Evolutionary conservation across 2,888 invertebrate genomes (phyloP), one percentile per base, ranked within the genome.

Genomic region (Hybos culiciformis): DNA sequence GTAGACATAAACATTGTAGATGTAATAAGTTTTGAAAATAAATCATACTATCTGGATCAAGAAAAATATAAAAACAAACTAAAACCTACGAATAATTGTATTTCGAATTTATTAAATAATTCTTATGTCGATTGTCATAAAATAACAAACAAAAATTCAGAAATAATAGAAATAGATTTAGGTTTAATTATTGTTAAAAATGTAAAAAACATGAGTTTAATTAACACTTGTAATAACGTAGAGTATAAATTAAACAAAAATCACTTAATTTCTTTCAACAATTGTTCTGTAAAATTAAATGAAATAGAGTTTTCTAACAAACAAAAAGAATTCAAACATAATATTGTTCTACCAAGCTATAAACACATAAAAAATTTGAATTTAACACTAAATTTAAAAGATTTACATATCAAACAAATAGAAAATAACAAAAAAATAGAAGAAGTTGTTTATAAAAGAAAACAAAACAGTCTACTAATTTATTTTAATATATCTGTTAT

Each of bases 211-310:
- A 17, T 29, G 8, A 26, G 15, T 9, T n/a, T 45, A 12, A 42
- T 21, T 19, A 42, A 45, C 42, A 23, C 34, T 33, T 45, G 42
- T 41, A 36, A 42, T 18, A 39, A 39, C 8, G 24, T 33, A 39
- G 38, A 45, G 23, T 19, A 42, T 11, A 18, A 38, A 19, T 31
- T 45, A 21, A 39, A 33, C 11, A 14, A 12, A 23, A 42, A 45
- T 21, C 5, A 32, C 26, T 18, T 41, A n/a, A 41, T 45, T 12
- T 37, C 33, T 33, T 42, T 37, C 42, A 39, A 20, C 12, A 32
- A 45, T 34, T 45, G 45, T 36, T 21, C 33, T 29, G 17, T 45
- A 14, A 34, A 39, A n/a, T n/a, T n/a, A n/a, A n/a, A n/a, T n/a
- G n/a, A n/a, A n/a, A n/a, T n/a, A n/a, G n/a, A n/a, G n/a, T n/a